Evolutionary conservation across 2,888 invertebrate species (phyloP), one percentile per base, ranked within the genome.

Genomic region (Oxycera nigricornis): DNA sequence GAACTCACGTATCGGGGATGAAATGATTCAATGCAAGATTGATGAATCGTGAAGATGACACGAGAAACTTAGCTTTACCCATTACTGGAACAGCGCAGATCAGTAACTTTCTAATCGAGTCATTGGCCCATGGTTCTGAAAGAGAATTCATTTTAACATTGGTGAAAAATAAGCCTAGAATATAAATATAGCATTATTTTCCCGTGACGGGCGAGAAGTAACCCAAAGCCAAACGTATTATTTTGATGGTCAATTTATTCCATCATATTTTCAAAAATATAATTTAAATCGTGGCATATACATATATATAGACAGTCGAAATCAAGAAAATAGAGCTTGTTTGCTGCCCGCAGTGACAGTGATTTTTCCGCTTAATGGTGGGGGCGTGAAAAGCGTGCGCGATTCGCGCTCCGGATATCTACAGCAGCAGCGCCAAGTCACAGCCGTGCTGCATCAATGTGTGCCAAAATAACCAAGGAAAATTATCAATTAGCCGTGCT

Each of bases 41-140:
- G 65, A 73, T 74, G 77, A 24, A 74, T 26, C 73, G 68, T 65
- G 52, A 57, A 75, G 74, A 73, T 77, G 74, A n/a, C 76, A 76
- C 68, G 73, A 68, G 73, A 73, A 74, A 77, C 30, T 17, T 17
- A 46, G 28, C 68, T 80, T 84, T 84, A 84, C 84, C 84, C 82
- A 84, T 83, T 52, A 84, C 84, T 79, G 84, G 84, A 79, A 84
- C 84, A 82, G 84, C 82, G 79, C 83, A 84, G 79, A 83, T 81
- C 80, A 84, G 79, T 80, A 84, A 83, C 76, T 83, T 81, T 78
- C 82, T 83, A 81, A 84, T 79, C 72, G 82, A 81, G 73, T 20
- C 30, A 20, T 52, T 52, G 81, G 76, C 81, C 79, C 17, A 41
- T 65, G 22, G 65, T 35, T 65, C 73, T 39, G 55, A 31, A 73